These are phyloP conservation scores for Aquatica leii DNA, from an alignment of 2,888 invertebrate genomes.

Conservation along the genomic window DNA sequence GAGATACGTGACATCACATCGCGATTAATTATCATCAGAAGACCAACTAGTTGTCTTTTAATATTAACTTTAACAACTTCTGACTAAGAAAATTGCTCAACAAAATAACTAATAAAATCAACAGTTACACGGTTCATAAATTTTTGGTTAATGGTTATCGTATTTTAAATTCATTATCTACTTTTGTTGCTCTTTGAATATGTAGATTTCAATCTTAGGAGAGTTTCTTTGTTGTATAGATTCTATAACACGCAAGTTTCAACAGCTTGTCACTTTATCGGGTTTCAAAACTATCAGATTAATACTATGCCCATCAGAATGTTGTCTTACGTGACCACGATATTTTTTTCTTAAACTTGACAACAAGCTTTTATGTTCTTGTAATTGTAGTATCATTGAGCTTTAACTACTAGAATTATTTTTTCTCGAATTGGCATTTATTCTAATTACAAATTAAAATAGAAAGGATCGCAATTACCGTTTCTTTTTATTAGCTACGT, in stretches of 20 bases:
- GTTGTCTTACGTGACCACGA: conserved; percentile 28
- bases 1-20: conserved; percentile 49
- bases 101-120: conserved; percentile 43
- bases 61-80: conserved; percentile 28
- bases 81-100: conserved; percentile 37
- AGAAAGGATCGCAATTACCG: too few relatives aligned
- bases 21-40: conserved; percentile 47
- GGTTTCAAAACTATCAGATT: conserved; percentile 42
- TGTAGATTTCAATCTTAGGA: conserved; percentile 35
- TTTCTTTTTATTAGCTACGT: not conserved
- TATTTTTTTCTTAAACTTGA: conserved; percentile 14
- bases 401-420: too few relatives aligned
- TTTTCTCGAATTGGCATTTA: too few relatives aligned
- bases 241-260: conserved; percentile 41
- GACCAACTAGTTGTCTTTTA: conserved; percentile 31
- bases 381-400: not conserved
- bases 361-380: conserved; percentile 17
- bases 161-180: conserved; percentile 23
- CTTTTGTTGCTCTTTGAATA: conserved; percentile 42
- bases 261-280: conserved; percentile 42
- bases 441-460: too few relatives aligned
- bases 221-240: conserved; percentile 33
- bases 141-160: conserved; percentile 33
- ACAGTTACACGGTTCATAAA: conserved; percentile 43
- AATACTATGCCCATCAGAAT: conserved; percentile 35